These are phyloP conservation scores for Drosophila stalkeri DNA, from an alignment of 2,888 invertebrate species.

Conservation along the genomic window DNA sequence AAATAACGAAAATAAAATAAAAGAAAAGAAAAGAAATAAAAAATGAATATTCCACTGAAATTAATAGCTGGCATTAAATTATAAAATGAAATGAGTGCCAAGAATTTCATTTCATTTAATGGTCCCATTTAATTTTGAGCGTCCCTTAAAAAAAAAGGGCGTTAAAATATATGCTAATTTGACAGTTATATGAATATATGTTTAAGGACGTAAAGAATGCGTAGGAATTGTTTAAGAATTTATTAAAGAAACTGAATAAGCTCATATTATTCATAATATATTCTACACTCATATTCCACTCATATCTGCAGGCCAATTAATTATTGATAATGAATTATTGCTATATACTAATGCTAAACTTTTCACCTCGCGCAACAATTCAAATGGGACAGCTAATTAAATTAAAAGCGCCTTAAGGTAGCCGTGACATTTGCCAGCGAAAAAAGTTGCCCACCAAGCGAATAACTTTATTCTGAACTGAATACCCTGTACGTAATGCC, in stretches of 20 bases:
- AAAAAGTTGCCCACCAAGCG: background rate
- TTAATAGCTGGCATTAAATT: constrained; percentile 68
- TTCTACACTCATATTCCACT: background rate
- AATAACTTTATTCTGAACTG: background rate
- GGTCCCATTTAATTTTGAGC: constrained; percentile 36
- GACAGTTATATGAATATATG: constrained; percentile 12
- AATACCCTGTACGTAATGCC: constrained; percentile 11
- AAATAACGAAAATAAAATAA: background rate
- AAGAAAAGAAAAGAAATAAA: constrained; percentile 3
- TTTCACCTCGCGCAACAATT: constrained; percentile 34
- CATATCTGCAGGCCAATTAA: constrained; percentile 1
- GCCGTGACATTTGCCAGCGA: background rate
- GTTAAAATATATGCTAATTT: constrained; percentile 33
- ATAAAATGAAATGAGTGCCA: constrained; percentile 36
- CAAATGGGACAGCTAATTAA: constrained; percentile 67
- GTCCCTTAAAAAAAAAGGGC: background rate
- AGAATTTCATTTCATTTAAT: constrained; percentile 62
- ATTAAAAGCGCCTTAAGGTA: constrained; percentile 53
- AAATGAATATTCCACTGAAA: constrained; percentile 32
- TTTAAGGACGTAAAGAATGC: background rate
- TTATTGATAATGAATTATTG: constrained; percentile 52
- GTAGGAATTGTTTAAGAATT: background rate
- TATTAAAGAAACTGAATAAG: background rate
- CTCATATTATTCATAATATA: background rate
- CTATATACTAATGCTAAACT: constrained; percentile 32